A percentile compares a stretch with the other conserved stretches of the same genome.
Evolutionary conservation across 1,140 invertebrate species (phyloP).

Genomic region (Gerris buenoi): DNA sequence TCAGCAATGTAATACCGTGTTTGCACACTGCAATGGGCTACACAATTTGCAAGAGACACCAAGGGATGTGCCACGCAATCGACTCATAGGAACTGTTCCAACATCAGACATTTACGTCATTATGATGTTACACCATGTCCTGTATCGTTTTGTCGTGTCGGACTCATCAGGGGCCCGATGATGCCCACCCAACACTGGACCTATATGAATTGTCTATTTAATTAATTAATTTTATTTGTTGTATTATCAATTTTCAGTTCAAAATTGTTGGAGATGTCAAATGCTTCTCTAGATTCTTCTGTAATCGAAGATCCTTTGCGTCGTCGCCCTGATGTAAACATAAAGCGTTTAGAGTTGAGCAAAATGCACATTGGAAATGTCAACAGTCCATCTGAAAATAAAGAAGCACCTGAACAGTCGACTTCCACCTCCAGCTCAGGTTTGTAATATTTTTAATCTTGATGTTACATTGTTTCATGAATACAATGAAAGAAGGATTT

Average conservation of each 20-base stretch:
- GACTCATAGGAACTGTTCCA: too few species aligned
- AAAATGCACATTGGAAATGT: not conserved
- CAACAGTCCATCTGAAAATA: slow-evolving; percentile 2
- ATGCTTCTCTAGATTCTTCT: not conserved
- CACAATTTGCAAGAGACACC: too few species aligned
- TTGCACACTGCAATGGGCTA: too few species aligned
- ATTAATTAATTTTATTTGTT: not conserved
- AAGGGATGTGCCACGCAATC: too few species aligned
- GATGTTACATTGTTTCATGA: not conserved
- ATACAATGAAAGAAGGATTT: too few species aligned
- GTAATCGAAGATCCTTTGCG: not conserved
- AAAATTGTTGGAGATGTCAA: not conserved
- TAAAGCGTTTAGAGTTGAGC: not conserved
- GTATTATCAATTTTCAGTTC: not conserved
- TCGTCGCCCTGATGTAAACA: not conserved
- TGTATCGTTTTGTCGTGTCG: too few species aligned
- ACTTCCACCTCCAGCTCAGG: slow-evolving; percentile 15
- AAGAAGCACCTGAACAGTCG: slow-evolving; percentile 10
- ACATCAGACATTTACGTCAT: too few species aligned
- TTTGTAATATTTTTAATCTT: not conserved
- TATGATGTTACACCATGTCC: too few species aligned
- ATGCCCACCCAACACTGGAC: too few species aligned
- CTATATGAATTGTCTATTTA: too few species aligned
- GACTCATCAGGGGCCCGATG: too few species aligned
- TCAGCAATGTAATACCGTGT: too few species aligned